Base-by-base conservation (phyloP, 2,888 invertebrate species). In the Adineta ricciae region DNA sequence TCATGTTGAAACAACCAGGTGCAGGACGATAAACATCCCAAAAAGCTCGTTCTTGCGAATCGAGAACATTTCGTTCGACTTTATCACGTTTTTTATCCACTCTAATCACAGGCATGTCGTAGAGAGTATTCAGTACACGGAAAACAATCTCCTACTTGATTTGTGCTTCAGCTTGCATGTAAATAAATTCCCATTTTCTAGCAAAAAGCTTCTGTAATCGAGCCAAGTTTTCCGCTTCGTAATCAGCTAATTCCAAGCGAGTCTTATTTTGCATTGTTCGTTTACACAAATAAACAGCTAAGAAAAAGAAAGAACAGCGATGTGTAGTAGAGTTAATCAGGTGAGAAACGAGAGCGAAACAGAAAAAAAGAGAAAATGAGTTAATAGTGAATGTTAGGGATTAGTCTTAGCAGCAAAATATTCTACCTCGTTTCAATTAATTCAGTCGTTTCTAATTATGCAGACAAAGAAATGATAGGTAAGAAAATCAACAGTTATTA, bases 241-340 rank as follows among this genome's bases (percentile, higher is more conserved):
- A 99, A 91, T 99, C 99, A 0, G 98, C 97, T 88, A 99, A 92
- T 91, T 98, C 98, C 87, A 99, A 92, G 24, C 98, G 93, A 0
- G 98, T 96, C 90, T 99, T 99, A 92, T 99, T 99, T 92, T 99
- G 98, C 98, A 99, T 99, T 32, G 98, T 99, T 73, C 99, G 93
- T 91, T 99, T 99, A 92, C 98, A 99, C 85, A 99, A 93, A 91
- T 99, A 99, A n/a, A 99, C 98, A 87, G 99, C 98, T 96, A 92
- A 41, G 89, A 88, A 73, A 73, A 86, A 85, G 49, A 41, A 9
- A 50, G 19, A 50, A 50, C 14, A 3, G 14, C 50, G 11, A 50
- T 16, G 9, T 50, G 14, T 50, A 19, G 19, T 50, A 50, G 14
- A 50, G 16, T 19, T 50, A 16, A 11, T 11, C 16, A 49, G 8